Evolutionary conservation across 2,797 vertebrate genomes (phyloP).

Genomic region (Nyctibius grandis): DNA sequence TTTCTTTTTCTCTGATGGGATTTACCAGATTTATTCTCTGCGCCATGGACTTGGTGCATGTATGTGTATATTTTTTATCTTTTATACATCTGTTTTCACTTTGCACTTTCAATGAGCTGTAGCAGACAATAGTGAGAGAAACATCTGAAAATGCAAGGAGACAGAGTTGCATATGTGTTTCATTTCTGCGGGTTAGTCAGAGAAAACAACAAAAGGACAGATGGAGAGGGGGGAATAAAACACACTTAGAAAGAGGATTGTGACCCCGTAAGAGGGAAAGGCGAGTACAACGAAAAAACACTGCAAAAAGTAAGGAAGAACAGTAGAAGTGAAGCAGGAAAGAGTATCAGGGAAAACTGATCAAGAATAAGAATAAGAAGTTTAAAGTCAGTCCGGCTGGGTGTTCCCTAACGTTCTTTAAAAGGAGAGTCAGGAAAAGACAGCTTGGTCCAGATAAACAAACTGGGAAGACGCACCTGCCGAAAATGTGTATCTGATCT

Average conservation of each 20-base stretch:
- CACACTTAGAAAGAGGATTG: slow-evolving; percentile 38
- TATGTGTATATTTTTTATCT: slow-evolving; percentile 26
- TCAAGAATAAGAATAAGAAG: not conserved
- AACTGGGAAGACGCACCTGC: slow-evolving; percentile 6
- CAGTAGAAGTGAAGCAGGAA: not conserved
- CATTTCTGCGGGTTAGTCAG: slow-evolving; percentile 67
- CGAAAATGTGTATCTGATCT: not conserved
- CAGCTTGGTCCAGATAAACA: not conserved
- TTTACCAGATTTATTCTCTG: slow-evolving; percentile 2
- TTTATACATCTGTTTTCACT: slow-evolving; percentile 76
- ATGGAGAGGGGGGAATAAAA: slow-evolving; percentile 8
- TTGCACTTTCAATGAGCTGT: slow-evolving; percentile 72
- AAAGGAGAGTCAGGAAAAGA: not conserved
- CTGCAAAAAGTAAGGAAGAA: slow-evolving; percentile 1
- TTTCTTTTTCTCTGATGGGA: not conserved
- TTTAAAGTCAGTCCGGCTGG: not conserved
- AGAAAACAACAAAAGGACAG: slow-evolving; percentile 73
- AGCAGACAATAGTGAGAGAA: slow-evolving; percentile 74
- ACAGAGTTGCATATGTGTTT: slow-evolving; percentile 75
- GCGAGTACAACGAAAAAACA: slow-evolving; percentile 41
- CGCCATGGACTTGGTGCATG: not conserved
- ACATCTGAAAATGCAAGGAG: slow-evolving; percentile 75
- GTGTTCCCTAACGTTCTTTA: not conserved
- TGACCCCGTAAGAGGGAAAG: slow-evolving; percentile 47
- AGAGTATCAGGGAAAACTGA: not conserved